Base-by-base conservation (phyloP, 2,113 vertebrate species). In the Amazona vittata region DNA sequence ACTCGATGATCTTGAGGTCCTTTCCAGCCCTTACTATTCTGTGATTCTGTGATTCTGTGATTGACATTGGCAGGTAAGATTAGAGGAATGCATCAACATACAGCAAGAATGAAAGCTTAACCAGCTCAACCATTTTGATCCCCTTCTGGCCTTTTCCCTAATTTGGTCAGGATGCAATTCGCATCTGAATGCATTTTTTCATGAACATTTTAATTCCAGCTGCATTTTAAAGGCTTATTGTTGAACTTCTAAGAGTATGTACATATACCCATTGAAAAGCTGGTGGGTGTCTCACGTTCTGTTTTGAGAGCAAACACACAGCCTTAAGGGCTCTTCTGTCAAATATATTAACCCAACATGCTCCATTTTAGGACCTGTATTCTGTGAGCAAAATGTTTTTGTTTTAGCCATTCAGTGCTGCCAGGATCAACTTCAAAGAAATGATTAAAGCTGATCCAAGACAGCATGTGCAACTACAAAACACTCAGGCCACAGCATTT, bases 211-310 rank as follows among this genome's bases (percentile, higher is more conserved):
- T 92, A 53, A 96, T 96, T 84, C 65, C 89, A 95, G 90, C 60
- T 96, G 92, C 76, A 96, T 95, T 96, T 94, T 94, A 75, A 95
- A 96, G 89, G 80, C 95, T 94, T 82, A 93, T 93, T 97, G 94
- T 95, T 96, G 89, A 89, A 95, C 90, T 93, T 96, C 96, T 92
- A 44, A 94, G 94, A 57, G 69, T 89, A 92, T 62, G 86, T 96
- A 90, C 87, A 91, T 71, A 93, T 47, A 70, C 10, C 7, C 93
- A 95, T 75, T 92, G 94, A 91, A 94, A 97, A 92, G 86, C 79
- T 94, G 83, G 95, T 93, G 95, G 93, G 94, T 76, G 93, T 86
- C 91, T 92, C 73, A 69, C 90, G 91, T 74, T 95, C 86, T 94
- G 92, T 95, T 95, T 93, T 88, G 86, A 96, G 80, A 96, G 96